These are phyloP conservation scores for Brachypteracias leptosomus DNA, from an alignment of 2,113 vertebrate species.

Conservation along the genomic window DNA sequence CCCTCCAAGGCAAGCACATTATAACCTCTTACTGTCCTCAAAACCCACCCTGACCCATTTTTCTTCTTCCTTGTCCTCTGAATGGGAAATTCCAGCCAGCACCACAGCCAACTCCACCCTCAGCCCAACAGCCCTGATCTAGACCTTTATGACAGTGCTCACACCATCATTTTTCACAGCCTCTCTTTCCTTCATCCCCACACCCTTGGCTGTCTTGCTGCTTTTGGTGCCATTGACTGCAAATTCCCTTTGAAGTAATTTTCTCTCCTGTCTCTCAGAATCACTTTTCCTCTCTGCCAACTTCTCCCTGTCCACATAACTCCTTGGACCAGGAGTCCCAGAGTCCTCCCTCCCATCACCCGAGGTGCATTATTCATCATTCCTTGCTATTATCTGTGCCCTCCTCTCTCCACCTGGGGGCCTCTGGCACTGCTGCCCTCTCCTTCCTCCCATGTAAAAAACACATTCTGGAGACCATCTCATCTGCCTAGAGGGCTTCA, in stretches of 20 bases:
- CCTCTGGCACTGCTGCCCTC: neutral
- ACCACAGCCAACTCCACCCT: neutral
- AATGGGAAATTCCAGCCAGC: neutral
- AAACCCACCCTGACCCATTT: neutral
- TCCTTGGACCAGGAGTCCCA: neutral
- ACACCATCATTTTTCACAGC: neutral
- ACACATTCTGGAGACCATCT: neutral
- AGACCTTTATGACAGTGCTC: neutral
- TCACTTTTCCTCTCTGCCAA: neutral
- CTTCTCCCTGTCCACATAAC: neutral
- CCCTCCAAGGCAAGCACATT: neutral
- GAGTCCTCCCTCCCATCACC: neutral
- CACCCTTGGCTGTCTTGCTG: neutral
- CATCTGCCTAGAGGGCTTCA: neutral
- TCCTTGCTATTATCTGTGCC: neutral
- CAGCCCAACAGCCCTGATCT: neutral
- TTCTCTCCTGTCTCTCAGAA: neutral
- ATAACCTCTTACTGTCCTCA: neutral
- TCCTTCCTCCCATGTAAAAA: neutral
- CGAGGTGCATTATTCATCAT: neutral
- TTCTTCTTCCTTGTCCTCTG: neutral
- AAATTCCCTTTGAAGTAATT: neutral
- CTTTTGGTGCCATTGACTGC: neutral
- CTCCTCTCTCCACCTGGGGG: neutral
- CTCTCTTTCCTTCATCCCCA: neutral